Base-by-base conservation (phyloP, 23 tunicate species). In the Halocynthia aurantium region DNA sequence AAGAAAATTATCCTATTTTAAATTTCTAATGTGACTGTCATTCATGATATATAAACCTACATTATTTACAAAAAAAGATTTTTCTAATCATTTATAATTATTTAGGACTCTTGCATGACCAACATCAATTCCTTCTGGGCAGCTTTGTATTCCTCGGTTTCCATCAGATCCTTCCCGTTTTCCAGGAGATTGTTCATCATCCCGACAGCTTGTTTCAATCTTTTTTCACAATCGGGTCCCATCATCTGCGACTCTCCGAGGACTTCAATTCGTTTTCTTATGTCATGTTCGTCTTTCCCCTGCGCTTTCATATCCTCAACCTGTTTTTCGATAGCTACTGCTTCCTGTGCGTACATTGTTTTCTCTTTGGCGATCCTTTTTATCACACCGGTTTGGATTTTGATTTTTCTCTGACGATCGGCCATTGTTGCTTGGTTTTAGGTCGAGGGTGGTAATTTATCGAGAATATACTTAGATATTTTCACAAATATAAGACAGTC, bases 351-450 rank as follows among this genome's bases (percentile, higher is more conserved):
- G 64, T 92, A 92, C 88, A 82, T 86, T 10, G 60, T 54, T 55
- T 82, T 86, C 55, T 92, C 98, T 71, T 92, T 92, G 5, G 85
- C 72, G 61, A 92, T 92, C 57, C 98, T 77, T 60, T 78, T 86
- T 7, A 92, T 92, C 12, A 92, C 92, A 4, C 98, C 98, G 53
- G 98, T 92, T 75, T 92, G 98, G 60, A 92, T 92, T 82, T 80
- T 82, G 18, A 92, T 57, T 61, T 86, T 92, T 74, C 85, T 82
- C 73, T 87, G 73, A 18, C 70, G 66, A 67, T 77, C 92, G 12
- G 90, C 98, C 98, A 92, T 92, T 18, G 44, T 31, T 31, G 44
- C 4, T 31, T 4, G 4, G 44, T 31, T 31, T 31, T 31, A 31
- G 44, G 44, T 31, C 4, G 44, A 31, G 44, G 44, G 44, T 31